These are phyloP conservation scores for Paracanthobrama guichenoti DNA, from an alignment of 2,113 vertebrate genomes.

Conservation along the genomic window DNA sequence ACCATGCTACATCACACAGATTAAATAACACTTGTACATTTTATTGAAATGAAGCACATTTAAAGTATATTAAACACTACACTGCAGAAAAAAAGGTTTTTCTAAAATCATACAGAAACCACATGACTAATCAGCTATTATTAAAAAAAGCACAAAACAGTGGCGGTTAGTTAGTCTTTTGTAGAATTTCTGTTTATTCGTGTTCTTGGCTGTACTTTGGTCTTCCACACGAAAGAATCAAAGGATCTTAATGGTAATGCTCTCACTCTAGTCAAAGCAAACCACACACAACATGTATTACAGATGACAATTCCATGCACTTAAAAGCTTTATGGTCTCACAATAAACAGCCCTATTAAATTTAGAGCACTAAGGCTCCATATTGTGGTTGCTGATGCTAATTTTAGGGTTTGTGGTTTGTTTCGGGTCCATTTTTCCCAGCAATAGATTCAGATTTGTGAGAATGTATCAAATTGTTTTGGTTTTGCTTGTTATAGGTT, in stretches of 20 bases:
- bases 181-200: background rate
- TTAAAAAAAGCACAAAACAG: background rate
- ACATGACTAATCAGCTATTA: background rate
- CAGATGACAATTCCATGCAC: constrained; percentile 45
- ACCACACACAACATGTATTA: constrained; percentile 31
- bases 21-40: background rate
- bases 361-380: constrained; percentile 11
- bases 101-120: background rate
- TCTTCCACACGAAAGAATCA: constrained; percentile 12
- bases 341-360: constrained; percentile 41
- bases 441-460: constrained; percentile 19
- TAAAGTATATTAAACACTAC: background rate
- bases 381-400: constrained; percentile 43
- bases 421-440: constrained; percentile 32
- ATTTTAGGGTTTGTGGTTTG: constrained; percentile 45
- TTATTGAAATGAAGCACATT: background rate
- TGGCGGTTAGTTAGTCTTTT: background rate
- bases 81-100: background rate
- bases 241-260: constrained; percentile 11
- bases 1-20: background rate
- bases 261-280: background rate
- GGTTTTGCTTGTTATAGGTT: constrained; percentile 16
- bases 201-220: constrained; percentile 25
- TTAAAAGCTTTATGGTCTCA: constrained; percentile 35
- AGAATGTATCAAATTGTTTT: constrained; percentile 41